These are phyloP conservation scores for Chalcis sispes DNA, from an alignment of 2,888 invertebrate species.

Conservation along the genomic window DNA sequence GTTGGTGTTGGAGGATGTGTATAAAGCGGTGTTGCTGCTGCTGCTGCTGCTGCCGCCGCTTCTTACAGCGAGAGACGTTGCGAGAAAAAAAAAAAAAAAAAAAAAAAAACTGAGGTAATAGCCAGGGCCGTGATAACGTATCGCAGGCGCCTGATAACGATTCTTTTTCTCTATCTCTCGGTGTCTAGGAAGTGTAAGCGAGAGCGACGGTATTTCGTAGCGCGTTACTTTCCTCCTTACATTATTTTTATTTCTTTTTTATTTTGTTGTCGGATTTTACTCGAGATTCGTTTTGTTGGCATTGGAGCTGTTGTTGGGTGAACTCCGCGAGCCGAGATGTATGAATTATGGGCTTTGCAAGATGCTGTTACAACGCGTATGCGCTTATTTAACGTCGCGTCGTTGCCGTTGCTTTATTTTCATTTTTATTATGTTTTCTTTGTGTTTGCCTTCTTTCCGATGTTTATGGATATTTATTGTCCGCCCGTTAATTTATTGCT, in stretches of 20 bases:
- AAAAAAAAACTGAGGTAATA: conserved; percentile 38
- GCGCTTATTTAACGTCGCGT: conserved; percentile 45
- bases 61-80: conserved; percentile 20
- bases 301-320: not conserved
- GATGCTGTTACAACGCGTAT: conserved; percentile 5
- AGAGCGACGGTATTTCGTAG: conserved; percentile 39
- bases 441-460: too few species aligned
- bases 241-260: conserved; percentile 2
- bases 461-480: conserved; percentile 34
- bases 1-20: conserved; percentile 43
- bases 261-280: not conserved
- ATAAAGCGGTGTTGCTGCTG: conserved; percentile 35
- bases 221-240: not conserved
- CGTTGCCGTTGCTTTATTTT: conserved; percentile 2
- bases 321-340: not conserved
- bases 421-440: not conserved
- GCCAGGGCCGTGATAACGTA: conserved; percentile 51
- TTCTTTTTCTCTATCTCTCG: too few species aligned
- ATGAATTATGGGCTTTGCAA: conserved; percentile 43
- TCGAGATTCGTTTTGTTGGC: not conserved
- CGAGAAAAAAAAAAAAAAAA: conserved; percentile 14
- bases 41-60: conserved; percentile 27
- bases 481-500: conserved; percentile 14
- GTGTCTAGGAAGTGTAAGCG: conserved; percentile 36
- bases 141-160: conserved; percentile 50